phyloP scores from a whole-genome alignment of 1,140 invertebrate species.

The Globodera rostochiensis region DNA sequence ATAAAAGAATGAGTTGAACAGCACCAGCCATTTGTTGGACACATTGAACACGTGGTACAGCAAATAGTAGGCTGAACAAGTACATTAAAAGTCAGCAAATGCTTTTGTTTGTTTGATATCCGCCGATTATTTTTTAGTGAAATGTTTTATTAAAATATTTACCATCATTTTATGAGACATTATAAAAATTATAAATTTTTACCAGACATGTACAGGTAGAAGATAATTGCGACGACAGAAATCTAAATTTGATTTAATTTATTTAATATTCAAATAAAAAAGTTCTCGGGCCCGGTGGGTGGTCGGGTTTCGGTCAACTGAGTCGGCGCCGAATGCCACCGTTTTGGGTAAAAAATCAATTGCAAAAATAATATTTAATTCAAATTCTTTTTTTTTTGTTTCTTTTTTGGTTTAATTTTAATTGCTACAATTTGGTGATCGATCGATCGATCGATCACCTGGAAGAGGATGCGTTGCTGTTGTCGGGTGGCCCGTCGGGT shows the following conservation, averaged over 20 bases:
- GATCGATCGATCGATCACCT: slow-evolving; percentile 39
- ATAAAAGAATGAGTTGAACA: slow-evolving; percentile 65
- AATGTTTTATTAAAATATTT: not conserved
- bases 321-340: too few species aligned
- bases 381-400: too few species aligned
- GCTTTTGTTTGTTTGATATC: not conserved
- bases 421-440: not conserved
- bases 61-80: slow-evolving; percentile 54
- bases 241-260: slow-evolving; percentile 52
- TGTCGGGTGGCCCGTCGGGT: slow-evolving; percentile 59
- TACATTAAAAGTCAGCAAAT: not conserved
- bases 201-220: slow-evolving; percentile 62
- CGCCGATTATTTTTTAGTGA: not conserved
- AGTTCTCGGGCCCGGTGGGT: too few species aligned
- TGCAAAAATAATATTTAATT: too few species aligned
- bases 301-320: too few species aligned
- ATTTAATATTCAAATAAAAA: not conserved
- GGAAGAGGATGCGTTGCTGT: slow-evolving; percentile 61
- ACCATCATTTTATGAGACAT: too few species aligned
- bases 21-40: slow-evolving; percentile 58
- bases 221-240: slow-evolving; percentile 62
- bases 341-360: not conserved
- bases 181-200: not conserved
- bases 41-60: slow-evolving; percentile 60
- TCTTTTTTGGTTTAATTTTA: not conserved